Base-by-base conservation (phyloP, 2,888 invertebrate genomes). In the Coelinius sp. region DNA sequence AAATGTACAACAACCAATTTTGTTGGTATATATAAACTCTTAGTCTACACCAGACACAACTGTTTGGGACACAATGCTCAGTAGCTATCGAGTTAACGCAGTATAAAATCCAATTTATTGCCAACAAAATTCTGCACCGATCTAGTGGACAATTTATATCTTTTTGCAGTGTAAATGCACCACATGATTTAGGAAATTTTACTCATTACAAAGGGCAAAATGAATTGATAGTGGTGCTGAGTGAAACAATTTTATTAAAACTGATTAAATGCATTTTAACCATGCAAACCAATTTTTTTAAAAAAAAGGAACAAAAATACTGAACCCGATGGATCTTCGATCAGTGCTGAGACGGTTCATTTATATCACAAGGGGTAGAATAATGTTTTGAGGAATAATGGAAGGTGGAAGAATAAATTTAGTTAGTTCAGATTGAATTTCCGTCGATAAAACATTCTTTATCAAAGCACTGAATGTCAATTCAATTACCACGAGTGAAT, bases 201-300 rank as follows among this genome's bases (percentile, higher is more conserved):
- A 68, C 38, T 46, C 10, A 44, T 31, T 6, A 17, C 5, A 17
- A 14, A 22, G 35, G 56, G 4, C 56, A 27, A 2, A 25, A 44
- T 35, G 38, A 14, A 44, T 17, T 17, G 56, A 22, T 25, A 24
- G 44, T 41, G n/a, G 24, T 27, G 27, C 1, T 22, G 10, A 46
- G 44, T 12, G 44, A 41, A 62, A 70, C 66, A 70, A 76, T 74
- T 76, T 76, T 76, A 76, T 73, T 74, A 72, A 74, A 70, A 75
- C 74, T 70, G 72, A 76, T 76, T 67, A 74, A 74, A 74, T 76
- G 74, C 69, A 67, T 74, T 74, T 68, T 76, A 76, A 70, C 72
- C 72, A 76, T 71, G 72, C 72, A 59, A 74, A 76, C 74, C 75
- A 76, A 76, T 76, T 74, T 72, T 62, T 65, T 68, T 68, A 72